A percentile compares a stretch with the other conserved stretches of the same genome.
Evolutionary conservation across 2,888 invertebrate genomes (phyloP).

Genomic region (Aphidoletes aphidimyza): DNA sequence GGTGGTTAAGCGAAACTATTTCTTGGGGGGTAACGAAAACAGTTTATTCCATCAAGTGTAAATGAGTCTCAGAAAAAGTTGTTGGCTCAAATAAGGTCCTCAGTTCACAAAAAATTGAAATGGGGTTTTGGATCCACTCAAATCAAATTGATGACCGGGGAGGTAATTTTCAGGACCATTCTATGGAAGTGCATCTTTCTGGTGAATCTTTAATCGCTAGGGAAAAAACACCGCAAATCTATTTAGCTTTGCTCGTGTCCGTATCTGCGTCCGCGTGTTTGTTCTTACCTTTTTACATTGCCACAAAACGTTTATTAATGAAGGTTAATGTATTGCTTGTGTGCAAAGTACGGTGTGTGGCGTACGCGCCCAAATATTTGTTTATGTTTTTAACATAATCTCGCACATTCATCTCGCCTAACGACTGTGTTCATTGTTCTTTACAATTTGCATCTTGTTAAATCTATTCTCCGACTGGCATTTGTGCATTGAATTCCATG

Average conservation of each 20-base stretch:
- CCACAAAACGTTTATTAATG: conserved; percentile 4
- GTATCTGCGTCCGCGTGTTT: neutral
- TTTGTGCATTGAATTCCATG: neutral
- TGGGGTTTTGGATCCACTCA: no score
- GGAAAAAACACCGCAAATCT: conserved; percentile 4
- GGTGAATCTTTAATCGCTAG: conserved; percentile 24
- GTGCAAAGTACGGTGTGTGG: neutral
- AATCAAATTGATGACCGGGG: no score
- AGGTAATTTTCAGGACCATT: no score
- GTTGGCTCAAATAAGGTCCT: no score
- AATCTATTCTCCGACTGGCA: neutral
- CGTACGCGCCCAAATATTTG: neutral
- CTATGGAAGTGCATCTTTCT: neutral
- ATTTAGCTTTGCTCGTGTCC: neutral
- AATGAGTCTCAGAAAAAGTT: no score
- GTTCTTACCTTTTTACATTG: neutral
- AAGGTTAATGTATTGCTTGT: neutral
- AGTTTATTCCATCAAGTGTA: no score
- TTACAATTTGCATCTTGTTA: no score
- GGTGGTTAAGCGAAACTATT: no score
- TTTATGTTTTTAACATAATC: conserved; percentile 27
- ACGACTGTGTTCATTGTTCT: neutral
- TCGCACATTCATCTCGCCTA: neutral
- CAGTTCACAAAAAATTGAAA: no score
- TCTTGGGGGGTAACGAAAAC: no score